Conservation (phyloP, 1,140 invertebrate species). For the Oryzaephilus surinamensis region DNA sequence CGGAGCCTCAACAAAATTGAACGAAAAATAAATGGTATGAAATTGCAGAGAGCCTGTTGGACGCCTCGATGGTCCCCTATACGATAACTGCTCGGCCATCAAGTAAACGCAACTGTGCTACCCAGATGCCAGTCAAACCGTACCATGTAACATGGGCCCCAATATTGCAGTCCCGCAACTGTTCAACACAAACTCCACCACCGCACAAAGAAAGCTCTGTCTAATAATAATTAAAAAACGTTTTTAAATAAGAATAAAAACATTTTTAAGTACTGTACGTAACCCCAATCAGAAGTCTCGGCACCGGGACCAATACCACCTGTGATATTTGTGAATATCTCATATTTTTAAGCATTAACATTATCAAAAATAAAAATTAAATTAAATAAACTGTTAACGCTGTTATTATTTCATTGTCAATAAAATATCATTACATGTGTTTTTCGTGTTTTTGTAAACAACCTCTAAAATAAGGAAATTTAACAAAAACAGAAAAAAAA, state of each 20-base stretch:
- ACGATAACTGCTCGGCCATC: slow-evolving; percentile 33
- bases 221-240: slow-evolving; percentile 22
- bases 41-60: slow-evolving; percentile 33
- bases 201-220: slow-evolving; percentile 36
- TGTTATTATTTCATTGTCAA: slow-evolving; percentile 34
- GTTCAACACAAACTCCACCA: slow-evolving; percentile 34
- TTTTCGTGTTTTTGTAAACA: slow-evolving; percentile 3
- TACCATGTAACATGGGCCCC: slow-evolving; percentile 38
- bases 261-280: too few species aligned
- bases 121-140: slow-evolving; percentile 36
- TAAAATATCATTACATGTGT: slow-evolving; percentile 32
- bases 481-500: too few species aligned
- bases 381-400: slow-evolving; percentile 11
- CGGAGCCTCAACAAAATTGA: too few species aligned
- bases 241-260: too few species aligned
- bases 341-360: slow-evolving; percentile 32
- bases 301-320: slow-evolving; percentile 37
- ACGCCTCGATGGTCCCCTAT: slow-evolving; percentile 29
- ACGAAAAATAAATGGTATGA: too few species aligned
- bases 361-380: slow-evolving; percentile 24
- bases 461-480: too few species aligned
- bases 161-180: slow-evolving; percentile 33
- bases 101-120: slow-evolving; percentile 34
- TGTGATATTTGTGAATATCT: slow-evolving; percentile 39
- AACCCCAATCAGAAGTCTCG: slow-evolving; percentile 34